Percentiles rank a stretch among this genome's conserved stretches.
Conservation (phyloP, 2,113 vertebrate genomes). For the Planiliza haematocheilus region DNA sequence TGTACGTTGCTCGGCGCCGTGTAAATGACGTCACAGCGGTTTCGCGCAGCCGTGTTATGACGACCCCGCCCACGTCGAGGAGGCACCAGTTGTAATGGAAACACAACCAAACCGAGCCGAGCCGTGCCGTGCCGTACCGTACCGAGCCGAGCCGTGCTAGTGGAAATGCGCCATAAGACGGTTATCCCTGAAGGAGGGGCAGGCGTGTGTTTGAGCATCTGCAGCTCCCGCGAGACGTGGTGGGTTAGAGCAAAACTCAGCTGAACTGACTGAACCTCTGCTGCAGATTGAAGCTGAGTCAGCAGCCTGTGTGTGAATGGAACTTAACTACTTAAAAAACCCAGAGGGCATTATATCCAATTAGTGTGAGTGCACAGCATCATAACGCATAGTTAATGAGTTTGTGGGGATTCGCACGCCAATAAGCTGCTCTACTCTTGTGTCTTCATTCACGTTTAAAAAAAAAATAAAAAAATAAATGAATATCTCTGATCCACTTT, state of each 20-base stretch:
- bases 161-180: no score
- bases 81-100: no score
- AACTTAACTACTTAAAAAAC: constrained; percentile 51
- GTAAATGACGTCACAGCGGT: no score
- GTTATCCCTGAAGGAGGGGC: constrained; percentile 1
- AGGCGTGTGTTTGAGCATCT: constrained; percentile 23
- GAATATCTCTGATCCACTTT: neutral
- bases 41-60: no score
- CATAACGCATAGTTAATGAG: constrained; percentile 40
- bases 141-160: no score
- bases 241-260: constrained; percentile 36
- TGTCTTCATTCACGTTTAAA: constrained; percentile 6
- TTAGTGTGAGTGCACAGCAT: constrained; percentile 49
- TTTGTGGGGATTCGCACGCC: constrained; percentile 16
- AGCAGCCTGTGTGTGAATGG: constrained; percentile 32
- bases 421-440: constrained; percentile 17
- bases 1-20: no score
- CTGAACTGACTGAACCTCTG: constrained; percentile 52
- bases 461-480: neutral
- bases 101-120: no score
- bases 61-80: no score
- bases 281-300: constrained; percentile 48
- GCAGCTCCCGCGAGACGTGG: constrained; percentile 16
- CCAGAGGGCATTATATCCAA: constrained; percentile 61
- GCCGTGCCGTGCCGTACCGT: no score